Evolutionary conservation across 1,140 invertebrate species (phyloP).

Genomic region (Conopomorpha cramerella): DNA sequence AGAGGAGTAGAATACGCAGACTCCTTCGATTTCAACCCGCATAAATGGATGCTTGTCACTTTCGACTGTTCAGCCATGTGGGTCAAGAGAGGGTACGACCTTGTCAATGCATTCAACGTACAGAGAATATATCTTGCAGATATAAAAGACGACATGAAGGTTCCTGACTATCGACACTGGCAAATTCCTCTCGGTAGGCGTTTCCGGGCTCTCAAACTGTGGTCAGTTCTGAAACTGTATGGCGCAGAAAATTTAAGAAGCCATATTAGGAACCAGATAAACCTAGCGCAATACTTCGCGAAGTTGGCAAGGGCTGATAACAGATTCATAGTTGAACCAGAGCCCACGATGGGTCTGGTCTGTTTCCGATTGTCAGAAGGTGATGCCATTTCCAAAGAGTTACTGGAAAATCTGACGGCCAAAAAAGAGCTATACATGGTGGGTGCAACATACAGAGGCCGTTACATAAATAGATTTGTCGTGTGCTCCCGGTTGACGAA

Average conservation of each 20-base stretch:
- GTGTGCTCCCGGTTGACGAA: conserved; percentile 76
- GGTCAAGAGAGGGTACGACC: conserved; percentile 79
- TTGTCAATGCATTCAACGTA: conserved; percentile 88
- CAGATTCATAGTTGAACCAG: conserved; percentile 78
- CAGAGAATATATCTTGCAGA: conserved; percentile 87
- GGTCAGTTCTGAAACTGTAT: conserved; percentile 88
- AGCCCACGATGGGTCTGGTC: conserved; percentile 79
- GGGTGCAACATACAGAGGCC: conserved; percentile 69
- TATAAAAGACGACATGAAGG: conserved; percentile 67
- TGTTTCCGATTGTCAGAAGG: conserved; percentile 88
- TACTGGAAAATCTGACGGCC: conserved; percentile 77
- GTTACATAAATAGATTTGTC: conserved; percentile 81
- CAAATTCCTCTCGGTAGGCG: conserved; percentile 89
- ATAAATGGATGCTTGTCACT: conserved; percentile 91
- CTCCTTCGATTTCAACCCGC: conserved; percentile 90
- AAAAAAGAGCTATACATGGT: conserved; percentile 85
- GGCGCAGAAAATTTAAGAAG: conserved; percentile 80
- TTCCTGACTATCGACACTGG: conserved; percentile 93
- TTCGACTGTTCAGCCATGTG: conserved; percentile 91
- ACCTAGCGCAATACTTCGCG: conserved; percentile 79
- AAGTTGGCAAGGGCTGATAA: conserved; percentile 68
- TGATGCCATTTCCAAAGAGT: conserved; percentile 72
- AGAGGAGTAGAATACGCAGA: conserved; percentile 81
- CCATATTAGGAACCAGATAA: conserved; percentile 78
- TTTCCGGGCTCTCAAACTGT: conserved; percentile 91